Base-by-base conservation (phyloP, 2,797 vertebrate species). In the Premnoplex brunnescens region DNA sequence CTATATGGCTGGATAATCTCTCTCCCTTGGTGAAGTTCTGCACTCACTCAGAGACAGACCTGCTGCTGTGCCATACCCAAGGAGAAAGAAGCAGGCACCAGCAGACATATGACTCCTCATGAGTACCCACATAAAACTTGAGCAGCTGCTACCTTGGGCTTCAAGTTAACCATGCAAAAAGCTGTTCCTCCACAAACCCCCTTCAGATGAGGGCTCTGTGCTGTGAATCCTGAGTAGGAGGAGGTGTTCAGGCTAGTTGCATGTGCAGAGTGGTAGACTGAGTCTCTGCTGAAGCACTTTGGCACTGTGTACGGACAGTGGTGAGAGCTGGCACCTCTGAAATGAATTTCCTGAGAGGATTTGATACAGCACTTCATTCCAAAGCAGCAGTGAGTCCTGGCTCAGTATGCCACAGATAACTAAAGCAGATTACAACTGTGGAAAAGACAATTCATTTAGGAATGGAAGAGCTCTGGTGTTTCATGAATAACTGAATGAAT, bases 281-380 rank as follows among this genome's bases (percentile, higher is more conserved):
- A 79, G 71, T 52, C 74, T 91, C 92, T 92, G 93, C 74, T 92
- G 87, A 85, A 95, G 59, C 34, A 79, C 78, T 94, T 87, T 82
- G 81, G 84, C 71, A 87, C 48, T 30, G 36, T 10, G 11, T 39
- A 52, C 28, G 87, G 84, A 55, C 49, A 91, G 74, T 0, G 0
- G 74, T 14, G 12, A 67, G 78, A 95, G 55, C 75, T 95, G 86
- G 86, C 86, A 86, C 71, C 67, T 79, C 91, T 54, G 71, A 89
- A 93, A 94, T 1, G 9, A 62, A 78, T 94, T 95, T 96, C 88
- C 91, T 77, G 85, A 73, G 85, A 81, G 62, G 24, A 74, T 91
- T 81, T 73, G 68, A 85, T 75, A 68, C 14, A 64, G 24, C n/a
- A 23, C 27, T 80, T 74, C 9, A 2, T 21, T 91, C 41, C 75